A percentile compares a stretch with the other conserved stretches of the same genome.
These are phyloP conservation scores for Aphaenogaster floridana DNA, from an alignment of 1,140 invertebrate species.

Conservation along the genomic window DNA sequence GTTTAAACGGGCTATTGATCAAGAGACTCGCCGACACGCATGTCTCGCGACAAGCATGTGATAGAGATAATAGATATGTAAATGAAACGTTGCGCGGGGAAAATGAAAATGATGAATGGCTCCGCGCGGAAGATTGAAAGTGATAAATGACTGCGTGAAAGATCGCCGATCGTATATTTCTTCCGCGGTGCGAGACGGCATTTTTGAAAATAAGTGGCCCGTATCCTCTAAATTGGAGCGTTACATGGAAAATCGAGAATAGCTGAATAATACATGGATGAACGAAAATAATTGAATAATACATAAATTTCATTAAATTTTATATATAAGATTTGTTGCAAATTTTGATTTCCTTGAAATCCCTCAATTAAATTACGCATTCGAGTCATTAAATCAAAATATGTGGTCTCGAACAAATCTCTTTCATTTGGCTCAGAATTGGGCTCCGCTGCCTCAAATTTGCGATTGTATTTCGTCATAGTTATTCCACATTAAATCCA, in stretches of 20 bases:
- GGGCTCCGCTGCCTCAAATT: no score
- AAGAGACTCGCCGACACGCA: not conserved
- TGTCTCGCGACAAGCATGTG: conserved; percentile 19
- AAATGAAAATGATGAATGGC: conserved; percentile 44
- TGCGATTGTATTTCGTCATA: no score
- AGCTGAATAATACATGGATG: not conserved
- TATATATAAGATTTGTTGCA: not conserved
- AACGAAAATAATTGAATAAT: not conserved
- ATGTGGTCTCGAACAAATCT: no score
- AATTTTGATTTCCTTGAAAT: no score
- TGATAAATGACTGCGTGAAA: conserved; percentile 35
- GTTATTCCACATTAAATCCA: no score
- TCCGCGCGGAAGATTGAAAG: conserved; percentile 19
- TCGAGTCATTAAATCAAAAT: no score
- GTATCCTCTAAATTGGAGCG: not conserved
- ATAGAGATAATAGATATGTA: conserved; percentile 37
- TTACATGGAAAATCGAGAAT: not conserved
- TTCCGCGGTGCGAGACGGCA: not conserved
- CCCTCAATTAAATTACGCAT: no score
- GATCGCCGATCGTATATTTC: not conserved
- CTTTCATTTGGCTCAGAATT: no score
- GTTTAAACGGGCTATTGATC: conserved; percentile 24
- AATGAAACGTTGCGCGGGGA: conserved; percentile 15
- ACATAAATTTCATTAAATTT: not conserved
- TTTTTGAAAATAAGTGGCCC: conserved; percentile 31